Conservation (phyloP, 2,888 invertebrate genomes). For the Seladonia tumulorum region DNA sequence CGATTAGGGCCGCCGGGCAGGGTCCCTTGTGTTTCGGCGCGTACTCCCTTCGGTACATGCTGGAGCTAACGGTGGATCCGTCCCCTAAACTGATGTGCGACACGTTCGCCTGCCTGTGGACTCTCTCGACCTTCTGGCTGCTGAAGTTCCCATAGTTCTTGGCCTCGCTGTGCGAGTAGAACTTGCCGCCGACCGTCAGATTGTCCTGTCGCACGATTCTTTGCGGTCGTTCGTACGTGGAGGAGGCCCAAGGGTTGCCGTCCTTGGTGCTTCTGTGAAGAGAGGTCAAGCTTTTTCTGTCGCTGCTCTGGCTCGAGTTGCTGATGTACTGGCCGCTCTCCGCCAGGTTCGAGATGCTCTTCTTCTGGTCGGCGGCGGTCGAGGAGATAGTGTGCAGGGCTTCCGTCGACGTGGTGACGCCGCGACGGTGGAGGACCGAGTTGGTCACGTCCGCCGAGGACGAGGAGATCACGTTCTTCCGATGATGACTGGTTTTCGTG, state of each 20-base stretch:
- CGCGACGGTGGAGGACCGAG: conserved; percentile 91
- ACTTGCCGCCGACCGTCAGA: conserved; percentile 89
- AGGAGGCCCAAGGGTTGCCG: conserved; percentile 85
- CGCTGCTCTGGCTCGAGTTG: conserved; percentile 88
- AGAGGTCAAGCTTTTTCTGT: conserved; percentile 92
- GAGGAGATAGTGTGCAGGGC: conserved; percentile 89
- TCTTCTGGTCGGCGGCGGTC: conserved; percentile 91
- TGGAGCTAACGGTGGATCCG: conserved; percentile 86
- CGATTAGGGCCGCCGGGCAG: conserved; percentile 92
- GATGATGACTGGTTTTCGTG: conserved; percentile 86
- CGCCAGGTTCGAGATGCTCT: conserved; percentile 92
- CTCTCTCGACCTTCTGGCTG: conserved; percentile 86
- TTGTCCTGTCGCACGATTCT: conserved; percentile 88
- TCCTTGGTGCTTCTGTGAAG: conserved; percentile 90
- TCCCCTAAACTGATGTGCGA: conserved; percentile 93
- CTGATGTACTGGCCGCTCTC: conserved; percentile 90
- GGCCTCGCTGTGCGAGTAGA: conserved; percentile 90
- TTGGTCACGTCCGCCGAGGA: conserved; percentile 91
- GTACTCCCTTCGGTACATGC: conserved; percentile 91
- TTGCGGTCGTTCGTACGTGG: conserved; percentile 87
- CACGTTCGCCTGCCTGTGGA: conserved; percentile 88
- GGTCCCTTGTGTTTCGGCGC: conserved; percentile 89
- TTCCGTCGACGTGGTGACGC: conserved; percentile 88
- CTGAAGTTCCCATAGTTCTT: conserved; percentile 89
- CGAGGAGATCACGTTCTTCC: conserved; percentile 89